Conservation (phyloP, 2,113 vertebrate species). For the Isurus oxyrinchus region DNA sequence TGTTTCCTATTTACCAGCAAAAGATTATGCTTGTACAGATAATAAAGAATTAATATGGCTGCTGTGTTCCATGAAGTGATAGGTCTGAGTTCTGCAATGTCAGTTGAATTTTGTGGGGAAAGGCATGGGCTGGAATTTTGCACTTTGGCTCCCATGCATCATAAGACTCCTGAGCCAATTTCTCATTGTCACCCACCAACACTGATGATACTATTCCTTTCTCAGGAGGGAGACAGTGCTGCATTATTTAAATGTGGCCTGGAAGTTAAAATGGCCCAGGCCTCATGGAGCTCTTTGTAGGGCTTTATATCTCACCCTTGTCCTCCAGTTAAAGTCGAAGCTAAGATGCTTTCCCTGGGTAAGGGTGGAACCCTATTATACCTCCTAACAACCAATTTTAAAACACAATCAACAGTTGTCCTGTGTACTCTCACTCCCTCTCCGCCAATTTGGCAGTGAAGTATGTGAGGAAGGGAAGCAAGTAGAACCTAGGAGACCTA, state of each 20-base stretch:
- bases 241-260: not conserved
- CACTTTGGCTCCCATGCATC: not conserved
- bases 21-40: not conserved
- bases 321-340: not conserved
- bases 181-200: not conserved
- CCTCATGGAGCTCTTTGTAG: not conserved
- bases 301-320: not conserved
- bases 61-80: not conserved
- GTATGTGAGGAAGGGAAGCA: not conserved
- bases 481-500: not conserved
- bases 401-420: not conserved
- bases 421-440: not conserved
- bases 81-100: not conserved
- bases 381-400: not conserved
- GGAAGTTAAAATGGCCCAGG: not conserved
- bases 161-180: not conserved
- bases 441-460: not conserved
- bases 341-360: not conserved
- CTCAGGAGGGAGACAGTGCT: not conserved
- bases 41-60: not conserved
- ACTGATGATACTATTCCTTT: not conserved
- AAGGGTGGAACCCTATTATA: not conserved
- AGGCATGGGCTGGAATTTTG: not conserved
- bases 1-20: not conserved
- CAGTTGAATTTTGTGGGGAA: not conserved